Evolutionary conservation across 1,140 invertebrate species (phyloP), one percentile per base, ranked within the genome.

Genomic region (Holcopasites calliopsidis): DNA sequence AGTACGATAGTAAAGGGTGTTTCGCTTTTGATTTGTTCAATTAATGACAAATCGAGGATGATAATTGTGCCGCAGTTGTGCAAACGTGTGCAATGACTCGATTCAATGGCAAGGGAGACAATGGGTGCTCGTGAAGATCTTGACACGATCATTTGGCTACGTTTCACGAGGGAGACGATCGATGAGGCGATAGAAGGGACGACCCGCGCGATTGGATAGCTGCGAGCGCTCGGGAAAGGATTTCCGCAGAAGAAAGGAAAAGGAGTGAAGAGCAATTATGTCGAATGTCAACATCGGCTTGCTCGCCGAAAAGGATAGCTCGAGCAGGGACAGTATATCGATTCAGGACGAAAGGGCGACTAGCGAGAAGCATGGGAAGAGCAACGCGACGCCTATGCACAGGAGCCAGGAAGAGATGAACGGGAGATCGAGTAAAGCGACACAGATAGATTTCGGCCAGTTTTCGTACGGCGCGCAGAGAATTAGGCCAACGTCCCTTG

Each of bases 391-490:
- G 10, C 10, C 11, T 21, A 10, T 1, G 31, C n/a, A 44, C 18
- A 68, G n/a, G 13, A 76, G 47, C 1, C 44, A 8, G 18, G 79
- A 40, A 4, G 76, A 82, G 3, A 61, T 13, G 35, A 18, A 21
- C 1, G 57, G 55, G 8, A 87, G 69, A 55, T 86, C 66, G 2
- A 84, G 84, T 49, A 90, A 90, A 71, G 88, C 84, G 7, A 91
- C 90, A 5, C 88, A 90, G 58, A 89, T 83, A 2, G 90, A 90
- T 57, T 54, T 88, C 40, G 72, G 84, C 1, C 80, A 82, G 40
- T 72, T 79, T 0, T 52, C 78, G 18, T 79, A 77, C 26, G 78
- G 78, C 8, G 31, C 47, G 2, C 80, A 87, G 7, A 86, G 79
- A 35, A 13, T 73, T 0, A 80, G 89, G 60, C 90, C 91, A 16